Percentiles rank a stretch among this genome's conserved stretches.
These are phyloP conservation scores for Pachypanchax playfairii DNA, from an alignment of 2,113 vertebrate genomes.

Conservation along the genomic window DNA sequence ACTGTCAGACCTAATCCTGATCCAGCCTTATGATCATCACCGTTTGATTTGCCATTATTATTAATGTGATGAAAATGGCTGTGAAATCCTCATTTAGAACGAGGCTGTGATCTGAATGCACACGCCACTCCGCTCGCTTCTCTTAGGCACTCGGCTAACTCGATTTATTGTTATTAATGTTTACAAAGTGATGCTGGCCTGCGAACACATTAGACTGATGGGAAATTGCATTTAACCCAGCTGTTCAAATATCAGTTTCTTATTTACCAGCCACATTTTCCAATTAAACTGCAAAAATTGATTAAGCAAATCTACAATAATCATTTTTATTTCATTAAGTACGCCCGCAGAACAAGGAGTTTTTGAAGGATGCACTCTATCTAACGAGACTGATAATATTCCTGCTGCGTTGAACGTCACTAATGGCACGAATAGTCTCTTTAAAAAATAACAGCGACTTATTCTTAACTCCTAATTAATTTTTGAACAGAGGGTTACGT, in stretches of 20 bases:
- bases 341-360: conserved; percentile 23
- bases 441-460: conserved; percentile 15
- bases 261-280: conserved; percentile 73
- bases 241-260: conserved; percentile 75
- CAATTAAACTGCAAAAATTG: conserved; percentile 74
- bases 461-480: conserved; percentile 20
- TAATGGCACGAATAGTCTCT: not conserved
- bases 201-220: conserved; percentile 77
- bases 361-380: conserved; percentile 15
- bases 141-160: conserved; percentile 71
- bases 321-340: conserved; percentile 57
- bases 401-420: conserved; percentile 6
- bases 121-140: conserved; percentile 44
- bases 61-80: conserved; percentile 71
- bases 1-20: conserved; percentile 69
- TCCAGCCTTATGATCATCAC: conserved; percentile 66
- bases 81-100: conserved; percentile 76
- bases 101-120: conserved; percentile 61
- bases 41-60: conserved; percentile 72
- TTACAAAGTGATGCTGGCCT: conserved; percentile 73
- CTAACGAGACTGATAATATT: conserved; percentile 3
- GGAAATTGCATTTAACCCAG: conserved; percentile 75
- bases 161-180: conserved; percentile 81
- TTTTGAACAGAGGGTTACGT: conserved; percentile 8
- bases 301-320: conserved; percentile 63